phyloP scores from a whole-genome alignment of 2,888 invertebrate species.

The Smittia sp. region DNA sequence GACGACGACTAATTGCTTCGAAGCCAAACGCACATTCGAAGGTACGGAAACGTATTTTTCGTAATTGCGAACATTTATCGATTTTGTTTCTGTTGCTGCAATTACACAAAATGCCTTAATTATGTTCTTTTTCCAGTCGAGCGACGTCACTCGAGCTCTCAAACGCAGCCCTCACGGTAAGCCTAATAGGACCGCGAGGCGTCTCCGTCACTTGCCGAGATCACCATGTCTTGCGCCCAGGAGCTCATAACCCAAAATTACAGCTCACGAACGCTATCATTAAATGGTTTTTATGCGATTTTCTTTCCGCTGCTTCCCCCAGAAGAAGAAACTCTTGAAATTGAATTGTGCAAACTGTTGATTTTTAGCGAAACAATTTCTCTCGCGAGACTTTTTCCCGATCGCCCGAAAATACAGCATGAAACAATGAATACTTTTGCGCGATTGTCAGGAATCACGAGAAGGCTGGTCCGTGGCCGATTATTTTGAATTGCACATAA shows the following conservation, averaged over 20 bases:
- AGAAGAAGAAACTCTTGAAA: neutral
- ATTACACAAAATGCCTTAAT: conserved; percentile 21
- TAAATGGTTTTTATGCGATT: conserved; percentile 17
- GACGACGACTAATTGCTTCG: conserved; percentile 9
- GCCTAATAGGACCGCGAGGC: neutral
- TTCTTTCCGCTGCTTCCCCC: neutral
- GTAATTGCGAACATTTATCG: conserved; percentile 25
- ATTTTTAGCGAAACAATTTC: no score
- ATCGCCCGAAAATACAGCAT: no score
- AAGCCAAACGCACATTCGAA: conserved; percentile 15
- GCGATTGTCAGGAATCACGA: conserved; percentile 3
- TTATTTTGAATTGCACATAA: conserved; percentile 39
- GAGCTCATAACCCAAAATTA: conserved; percentile 35
- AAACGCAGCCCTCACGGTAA: neutral
- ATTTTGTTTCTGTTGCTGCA: conserved; percentile 9
- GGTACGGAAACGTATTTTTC: conserved; percentile 3
- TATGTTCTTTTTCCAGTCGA: neutral
- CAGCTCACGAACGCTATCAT: conserved; percentile 18
- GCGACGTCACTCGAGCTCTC: conserved; percentile 7
- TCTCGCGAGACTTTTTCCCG: no score
- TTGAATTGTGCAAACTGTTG: no score
- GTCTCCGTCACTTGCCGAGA: conserved; percentile 34
- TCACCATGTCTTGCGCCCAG: conserved; percentile 1
- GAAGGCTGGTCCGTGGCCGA: conserved; percentile 14
- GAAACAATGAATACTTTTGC: no score